Conservation (phyloP, 2,888 invertebrate genomes). For the Leptodirus hochenwartii region DNA sequence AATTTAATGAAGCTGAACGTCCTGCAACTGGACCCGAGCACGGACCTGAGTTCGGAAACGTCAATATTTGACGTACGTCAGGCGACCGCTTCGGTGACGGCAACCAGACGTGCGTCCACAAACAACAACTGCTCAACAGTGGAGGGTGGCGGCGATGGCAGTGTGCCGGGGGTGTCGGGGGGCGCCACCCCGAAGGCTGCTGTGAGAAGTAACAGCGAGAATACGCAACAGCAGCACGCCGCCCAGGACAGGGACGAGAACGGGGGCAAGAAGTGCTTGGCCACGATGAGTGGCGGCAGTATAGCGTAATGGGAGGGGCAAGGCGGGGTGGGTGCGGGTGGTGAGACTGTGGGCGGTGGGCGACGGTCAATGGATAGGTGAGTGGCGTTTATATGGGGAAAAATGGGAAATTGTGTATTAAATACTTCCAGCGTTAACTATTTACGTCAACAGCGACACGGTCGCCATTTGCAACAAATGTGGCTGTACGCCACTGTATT, state of each 20-base stretch:
- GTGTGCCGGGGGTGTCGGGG: conserved; percentile 14
- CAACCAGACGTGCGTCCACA: conserved; percentile 30
- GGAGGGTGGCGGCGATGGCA: conserved; percentile 8
- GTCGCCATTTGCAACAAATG: no score
- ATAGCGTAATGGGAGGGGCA: conserved; percentile 39
- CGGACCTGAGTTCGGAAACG: conserved; percentile 42
- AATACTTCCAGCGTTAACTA: no score
- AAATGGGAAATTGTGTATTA: no score
- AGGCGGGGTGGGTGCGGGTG: conserved; percentile 15
- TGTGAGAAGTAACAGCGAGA: conserved; percentile 34
- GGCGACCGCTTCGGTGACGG: conserved; percentile 22
- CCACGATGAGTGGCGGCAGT: conserved; percentile 36
- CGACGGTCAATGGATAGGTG: conserved; percentile 18
- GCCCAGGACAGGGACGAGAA: no score
- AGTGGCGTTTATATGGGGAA: no score
- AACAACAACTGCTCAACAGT: conserved; percentile 13
- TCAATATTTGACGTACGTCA: conserved; percentile 37
- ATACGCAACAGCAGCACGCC: conserved; percentile 27
- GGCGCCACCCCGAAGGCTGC: conserved; percentile 20
- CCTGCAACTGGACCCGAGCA: conserved; percentile 38
- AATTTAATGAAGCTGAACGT: conserved; percentile 22
- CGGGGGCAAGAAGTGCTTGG: conserved; percentile 34
- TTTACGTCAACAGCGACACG: no score
- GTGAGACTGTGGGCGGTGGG: conserved; percentile 15
- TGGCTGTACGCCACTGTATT: no score